phyloP scores from a whole-genome alignment of 2,113 vertebrate genomes.

The Colossoma macropomum region DNA sequence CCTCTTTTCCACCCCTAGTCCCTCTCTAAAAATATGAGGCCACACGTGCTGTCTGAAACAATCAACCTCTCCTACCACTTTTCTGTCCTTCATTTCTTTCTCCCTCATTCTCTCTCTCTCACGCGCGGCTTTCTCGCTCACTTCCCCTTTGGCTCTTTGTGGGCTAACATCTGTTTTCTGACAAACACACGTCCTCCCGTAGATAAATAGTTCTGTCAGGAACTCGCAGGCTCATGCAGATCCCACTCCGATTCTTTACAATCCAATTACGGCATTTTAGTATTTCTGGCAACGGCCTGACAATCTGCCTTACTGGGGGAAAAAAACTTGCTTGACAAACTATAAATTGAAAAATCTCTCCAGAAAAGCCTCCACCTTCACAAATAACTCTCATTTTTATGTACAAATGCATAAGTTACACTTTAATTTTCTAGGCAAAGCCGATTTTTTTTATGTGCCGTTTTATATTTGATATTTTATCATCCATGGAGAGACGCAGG shows the following conservation, averaged over 20 bases:
- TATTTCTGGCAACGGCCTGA: conserved; percentile 69
- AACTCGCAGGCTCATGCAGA: conserved; percentile 66
- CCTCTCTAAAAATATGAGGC: conserved; percentile 36
- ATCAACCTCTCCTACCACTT: conserved; percentile 21
- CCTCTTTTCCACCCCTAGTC: conserved; percentile 7
- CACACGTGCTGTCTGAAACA: conserved; percentile 44
- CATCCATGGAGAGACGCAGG: not conserved
- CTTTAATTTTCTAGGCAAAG: conserved; percentile 30
- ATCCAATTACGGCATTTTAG: conserved; percentile 73
- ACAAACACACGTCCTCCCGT: conserved; percentile 64
- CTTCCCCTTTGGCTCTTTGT: conserved; percentile 68
- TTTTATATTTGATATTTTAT: conserved; percentile 40
- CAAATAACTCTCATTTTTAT: conserved; percentile 39
- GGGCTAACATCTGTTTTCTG: conserved; percentile 71
- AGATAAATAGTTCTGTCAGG: conserved; percentile 66
- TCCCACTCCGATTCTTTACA: conserved; percentile 72
- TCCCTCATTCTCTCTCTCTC: conserved; percentile 16
- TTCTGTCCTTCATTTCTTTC: conserved; percentile 37
- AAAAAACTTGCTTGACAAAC: conserved; percentile 64
- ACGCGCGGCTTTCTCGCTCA: not conserved
- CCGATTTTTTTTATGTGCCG: conserved; percentile 17
- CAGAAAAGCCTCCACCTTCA: conserved; percentile 16
- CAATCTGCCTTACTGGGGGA: conserved; percentile 57
- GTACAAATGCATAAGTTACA: conserved; percentile 43
- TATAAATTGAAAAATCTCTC: conserved; percentile 57